Evolutionary conservation across 2,113 vertebrate genomes (phyloP).

Genomic region (Theristicus caerulescens): DNA sequence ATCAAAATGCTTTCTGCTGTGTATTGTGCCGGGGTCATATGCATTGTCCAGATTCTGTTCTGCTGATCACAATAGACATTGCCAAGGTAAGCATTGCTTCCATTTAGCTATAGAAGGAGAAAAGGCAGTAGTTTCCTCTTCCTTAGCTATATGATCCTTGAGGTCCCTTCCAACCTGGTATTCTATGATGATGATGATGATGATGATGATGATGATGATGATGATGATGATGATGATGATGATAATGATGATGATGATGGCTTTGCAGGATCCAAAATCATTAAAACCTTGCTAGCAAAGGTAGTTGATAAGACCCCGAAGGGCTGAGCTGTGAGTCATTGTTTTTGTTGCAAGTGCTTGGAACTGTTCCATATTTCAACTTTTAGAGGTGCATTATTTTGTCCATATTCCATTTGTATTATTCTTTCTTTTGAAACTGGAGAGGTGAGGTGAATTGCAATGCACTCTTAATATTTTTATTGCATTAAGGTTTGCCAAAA

Average conservation of each 20-base stretch:
- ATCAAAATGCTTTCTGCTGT: background rate
- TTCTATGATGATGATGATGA: too few species aligned
- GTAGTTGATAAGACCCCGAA: background rate
- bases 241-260: too few species aligned
- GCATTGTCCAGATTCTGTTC: background rate
- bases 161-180: too few species aligned
- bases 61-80: background rate
- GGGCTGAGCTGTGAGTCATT: background rate
- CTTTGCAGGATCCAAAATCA: background rate
- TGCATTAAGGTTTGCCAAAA: conserved; percentile 18
- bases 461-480: background rate
- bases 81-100: background rate
- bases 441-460: background rate
- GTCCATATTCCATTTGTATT: background rate
- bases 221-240: too few species aligned
- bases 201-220: too few species aligned
- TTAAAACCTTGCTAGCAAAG: background rate
- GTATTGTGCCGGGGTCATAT: background rate
- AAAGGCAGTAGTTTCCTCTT: background rate
- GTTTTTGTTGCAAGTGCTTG: background rate
- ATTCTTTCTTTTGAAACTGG: conserved; percentile 34
- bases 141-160: background rate
- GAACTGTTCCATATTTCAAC: background rate
- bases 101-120: background rate
- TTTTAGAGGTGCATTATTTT: conserved; percentile 5